Conservation (phyloP, 2,797 vertebrate species). For the Anomalospiza imberbis region DNA sequence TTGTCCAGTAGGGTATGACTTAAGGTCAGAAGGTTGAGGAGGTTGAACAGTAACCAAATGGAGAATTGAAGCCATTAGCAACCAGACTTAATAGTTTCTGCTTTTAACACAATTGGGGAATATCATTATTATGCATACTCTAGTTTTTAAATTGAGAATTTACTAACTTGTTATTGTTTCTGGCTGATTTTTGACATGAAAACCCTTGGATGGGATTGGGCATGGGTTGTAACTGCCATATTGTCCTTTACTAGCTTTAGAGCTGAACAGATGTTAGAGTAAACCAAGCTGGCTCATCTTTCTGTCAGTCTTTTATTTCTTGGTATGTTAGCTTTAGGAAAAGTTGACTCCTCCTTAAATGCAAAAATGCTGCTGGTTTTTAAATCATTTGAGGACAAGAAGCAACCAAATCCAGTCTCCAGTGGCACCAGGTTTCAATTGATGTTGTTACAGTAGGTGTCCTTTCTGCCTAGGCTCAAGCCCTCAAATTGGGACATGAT, state of each 20-base stretch:
- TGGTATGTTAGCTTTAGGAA: not conserved
- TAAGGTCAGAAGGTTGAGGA: not conserved
- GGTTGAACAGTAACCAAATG: not conserved
- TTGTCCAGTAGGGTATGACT: not conserved
- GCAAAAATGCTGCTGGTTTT: not conserved
- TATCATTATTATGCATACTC: not conserved
- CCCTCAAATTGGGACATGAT: not conserved
- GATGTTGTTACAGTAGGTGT: rapidly evolving
- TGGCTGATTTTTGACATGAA: not conserved
- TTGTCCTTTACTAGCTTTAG: not conserved
- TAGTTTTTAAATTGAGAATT: not conserved
- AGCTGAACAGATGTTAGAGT: not conserved
- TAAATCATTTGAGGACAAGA: not conserved
- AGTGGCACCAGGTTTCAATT: not conserved
- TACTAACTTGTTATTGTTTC: not conserved
- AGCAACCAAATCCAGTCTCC: not conserved
- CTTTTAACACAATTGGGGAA: not conserved
- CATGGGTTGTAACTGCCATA: not conserved
- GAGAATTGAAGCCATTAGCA: not conserved
- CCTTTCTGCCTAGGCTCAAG: not conserved
- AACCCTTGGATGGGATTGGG: not conserved
- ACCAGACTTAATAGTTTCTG: not conserved
- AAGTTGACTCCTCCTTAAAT: not conserved
- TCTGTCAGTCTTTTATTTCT: not conserved
- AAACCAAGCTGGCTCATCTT: not conserved